phyloP scores from a whole-genome alignment of 1,140 invertebrate species.

The Sminthurides bifidus region DNA sequence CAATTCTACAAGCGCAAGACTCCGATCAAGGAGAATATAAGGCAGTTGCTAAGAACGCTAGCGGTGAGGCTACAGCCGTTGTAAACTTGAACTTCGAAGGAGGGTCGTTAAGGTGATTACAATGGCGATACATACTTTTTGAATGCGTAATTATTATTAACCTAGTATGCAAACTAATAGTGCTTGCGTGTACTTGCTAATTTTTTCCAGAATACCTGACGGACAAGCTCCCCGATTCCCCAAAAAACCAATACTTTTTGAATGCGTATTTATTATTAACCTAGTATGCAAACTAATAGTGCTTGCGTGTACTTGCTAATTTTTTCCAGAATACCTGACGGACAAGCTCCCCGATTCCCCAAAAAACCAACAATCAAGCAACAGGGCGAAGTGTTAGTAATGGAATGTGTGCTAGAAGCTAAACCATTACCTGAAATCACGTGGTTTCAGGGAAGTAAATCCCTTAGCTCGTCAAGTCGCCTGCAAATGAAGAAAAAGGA shows the following conservation, averaged over 20 bases:
- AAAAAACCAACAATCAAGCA: slow-evolving; percentile 95
- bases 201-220: slow-evolving; percentile 67
- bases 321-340: slow-evolving; percentile 71
- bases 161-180: background rate
- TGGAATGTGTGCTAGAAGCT: slow-evolving; percentile 92
- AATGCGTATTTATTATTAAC: background rate
- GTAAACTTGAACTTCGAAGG: slow-evolving; percentile 93
- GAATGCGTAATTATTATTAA: slow-evolving; percentile 30
- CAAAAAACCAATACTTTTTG: slow-evolving; percentile 66
- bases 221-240: slow-evolving; percentile 91
- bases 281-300: background rate
- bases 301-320: background rate
- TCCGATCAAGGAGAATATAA: slow-evolving; percentile 85
- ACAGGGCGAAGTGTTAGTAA: slow-evolving; percentile 81
- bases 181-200: background rate
- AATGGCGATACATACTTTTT: background rate
- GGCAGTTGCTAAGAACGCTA: slow-evolving; percentile 79
- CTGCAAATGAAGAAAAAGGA: slow-evolving; percentile 77
- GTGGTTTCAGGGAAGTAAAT: slow-evolving; percentile 81
- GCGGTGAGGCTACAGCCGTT: slow-evolving; percentile 81
- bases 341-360: slow-evolving; percentile 87
- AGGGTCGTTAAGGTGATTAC: slow-evolving; percentile 44
- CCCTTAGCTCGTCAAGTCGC: slow-evolving; percentile 63
- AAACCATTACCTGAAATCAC: slow-evolving; percentile 88
- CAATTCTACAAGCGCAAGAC: slow-evolving; percentile 69